A percentile compares a stretch with the other conserved stretches of the same genome.
These are phyloP conservation scores for Piezodorus guildinii DNA, from an alignment of 1,140 invertebrate genomes.

Conservation along the genomic window DNA sequence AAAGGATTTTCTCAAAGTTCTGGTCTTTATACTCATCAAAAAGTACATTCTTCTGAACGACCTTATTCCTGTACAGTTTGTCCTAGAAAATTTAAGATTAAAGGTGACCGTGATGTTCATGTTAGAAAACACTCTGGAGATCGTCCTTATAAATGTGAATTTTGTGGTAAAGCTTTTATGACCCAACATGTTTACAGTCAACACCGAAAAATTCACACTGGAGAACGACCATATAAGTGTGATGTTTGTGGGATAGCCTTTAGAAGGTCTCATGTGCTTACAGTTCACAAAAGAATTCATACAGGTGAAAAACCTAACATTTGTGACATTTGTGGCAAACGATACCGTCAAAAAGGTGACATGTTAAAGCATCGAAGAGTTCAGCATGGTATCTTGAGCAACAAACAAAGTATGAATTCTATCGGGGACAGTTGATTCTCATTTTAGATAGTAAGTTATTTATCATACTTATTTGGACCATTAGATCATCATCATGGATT, in stretches of 20 bases:
- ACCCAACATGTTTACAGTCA: conserved; percentile 30
- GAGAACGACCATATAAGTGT: conserved; percentile 29
- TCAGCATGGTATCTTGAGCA: conserved; percentile 13
- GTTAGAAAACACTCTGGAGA: conserved; percentile 29
- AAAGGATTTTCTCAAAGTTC: conserved; percentile 28
- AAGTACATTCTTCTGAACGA: conserved; percentile 40
- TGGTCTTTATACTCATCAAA: conserved; percentile 28
- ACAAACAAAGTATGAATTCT: not conserved
- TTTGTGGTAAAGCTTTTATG: conserved; percentile 32
- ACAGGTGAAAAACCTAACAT: conserved; percentile 57
- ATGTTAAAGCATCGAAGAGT: conserved; percentile 18
- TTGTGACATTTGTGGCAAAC: conserved; percentile 51
- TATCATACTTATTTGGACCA: too few species aligned
- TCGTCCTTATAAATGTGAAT: conserved; percentile 29
- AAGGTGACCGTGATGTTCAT: conserved; percentile 28
- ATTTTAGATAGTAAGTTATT: too few species aligned
- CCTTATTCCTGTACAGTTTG: conserved; percentile 39
- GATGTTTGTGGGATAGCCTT: conserved; percentile 30
- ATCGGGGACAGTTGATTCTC: too few species aligned
- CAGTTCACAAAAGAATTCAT: conserved; percentile 35
- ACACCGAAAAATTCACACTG: conserved; percentile 32
- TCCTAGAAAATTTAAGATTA: conserved; percentile 28
- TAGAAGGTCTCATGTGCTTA: conserved; percentile 29
- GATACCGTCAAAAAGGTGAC: conserved; percentile 31
- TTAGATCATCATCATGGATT: too few species aligned